Percentiles rank a stretch among this genome's conserved stretches.
These are phyloP conservation scores for Muscina levida DNA, from an alignment of 2,888 invertebrate species.

Conservation along the genomic window DNA sequence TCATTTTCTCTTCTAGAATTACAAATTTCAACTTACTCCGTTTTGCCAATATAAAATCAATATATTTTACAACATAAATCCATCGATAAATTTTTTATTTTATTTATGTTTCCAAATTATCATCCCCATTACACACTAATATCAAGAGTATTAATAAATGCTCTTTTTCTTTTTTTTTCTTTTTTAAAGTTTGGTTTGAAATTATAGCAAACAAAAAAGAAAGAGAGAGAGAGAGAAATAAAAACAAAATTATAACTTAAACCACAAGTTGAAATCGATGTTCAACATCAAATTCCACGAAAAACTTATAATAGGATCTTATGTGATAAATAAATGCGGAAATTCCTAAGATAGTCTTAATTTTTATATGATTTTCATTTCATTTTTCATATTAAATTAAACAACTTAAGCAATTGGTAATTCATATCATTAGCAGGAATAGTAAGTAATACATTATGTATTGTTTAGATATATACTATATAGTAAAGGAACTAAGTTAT, in stretches of 20 bases:
- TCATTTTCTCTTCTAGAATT: too few species aligned
- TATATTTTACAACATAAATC: conserved; percentile 59
- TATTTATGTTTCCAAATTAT: conserved; percentile 30
- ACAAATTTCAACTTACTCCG: too few species aligned
- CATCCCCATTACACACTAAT: conserved; percentile 31
- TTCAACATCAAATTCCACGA: not conserved
- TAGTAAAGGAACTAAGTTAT: conserved; percentile 1
- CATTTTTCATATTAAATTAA: not conserved
- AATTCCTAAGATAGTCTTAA: conserved; percentile 6
- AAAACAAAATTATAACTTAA: too few species aligned
- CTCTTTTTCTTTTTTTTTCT: not conserved
- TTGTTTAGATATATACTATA: not conserved
- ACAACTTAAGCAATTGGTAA: not conserved
- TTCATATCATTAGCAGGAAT: conserved; percentile 1
- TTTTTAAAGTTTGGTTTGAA: too few species aligned
- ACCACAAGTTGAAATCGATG: not conserved
- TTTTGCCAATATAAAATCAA: too few species aligned
- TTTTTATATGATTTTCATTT: not conserved
- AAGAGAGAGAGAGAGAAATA: not conserved
- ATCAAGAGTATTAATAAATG: conserved; percentile 22
- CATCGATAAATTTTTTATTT: conserved; percentile 52
- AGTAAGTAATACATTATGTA: too few species aligned
- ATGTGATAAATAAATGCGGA: conserved; percentile 28
- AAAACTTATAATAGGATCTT: conserved; percentile 11
- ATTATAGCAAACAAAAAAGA: conserved; percentile 9